Evolutionary conservation across 2,888 invertebrate genomes (phyloP).

Genomic region (Pseudococcus jackbeardsleyi): DNA sequence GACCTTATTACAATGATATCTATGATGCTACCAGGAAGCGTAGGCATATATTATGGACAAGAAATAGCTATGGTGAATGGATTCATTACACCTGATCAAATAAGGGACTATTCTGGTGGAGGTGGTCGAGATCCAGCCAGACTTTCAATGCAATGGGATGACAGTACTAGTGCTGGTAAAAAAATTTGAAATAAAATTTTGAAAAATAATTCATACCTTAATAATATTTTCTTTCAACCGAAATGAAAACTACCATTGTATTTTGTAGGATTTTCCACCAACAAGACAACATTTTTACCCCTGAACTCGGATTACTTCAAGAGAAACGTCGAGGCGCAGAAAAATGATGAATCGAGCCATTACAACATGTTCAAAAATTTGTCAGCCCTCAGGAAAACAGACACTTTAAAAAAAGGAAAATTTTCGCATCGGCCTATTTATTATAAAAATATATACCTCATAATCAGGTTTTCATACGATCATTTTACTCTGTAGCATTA

Average conservation of each 20-base stretch:
- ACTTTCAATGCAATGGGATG: constrained; percentile 25
- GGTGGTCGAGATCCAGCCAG: neutral
- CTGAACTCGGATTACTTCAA: neutral
- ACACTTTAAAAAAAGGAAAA: neutral
- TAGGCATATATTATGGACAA: neutral
- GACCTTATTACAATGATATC: neutral
- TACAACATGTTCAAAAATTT: neutral
- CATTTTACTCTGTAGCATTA: neutral
- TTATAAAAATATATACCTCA: neutral
- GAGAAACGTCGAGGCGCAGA: neutral
- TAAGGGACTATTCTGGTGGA: neutral
- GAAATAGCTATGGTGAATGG: neutral
- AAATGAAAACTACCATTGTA: neutral
- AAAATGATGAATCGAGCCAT: neutral
- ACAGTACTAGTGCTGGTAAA: constrained; percentile 34
- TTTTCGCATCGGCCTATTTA: neutral
- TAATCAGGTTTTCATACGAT: neutral
- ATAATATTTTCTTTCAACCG: too few species aligned
- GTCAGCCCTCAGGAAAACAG: neutral
- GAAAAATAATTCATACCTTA: too few species aligned
- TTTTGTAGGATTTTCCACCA: neutral
- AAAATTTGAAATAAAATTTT: neutral
- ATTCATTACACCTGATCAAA: neutral
- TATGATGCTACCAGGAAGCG: neutral
- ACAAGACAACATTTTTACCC: neutral